Conservation (phyloP, 2,888 invertebrate genomes). For the Eupelmus urozonus region DNA sequence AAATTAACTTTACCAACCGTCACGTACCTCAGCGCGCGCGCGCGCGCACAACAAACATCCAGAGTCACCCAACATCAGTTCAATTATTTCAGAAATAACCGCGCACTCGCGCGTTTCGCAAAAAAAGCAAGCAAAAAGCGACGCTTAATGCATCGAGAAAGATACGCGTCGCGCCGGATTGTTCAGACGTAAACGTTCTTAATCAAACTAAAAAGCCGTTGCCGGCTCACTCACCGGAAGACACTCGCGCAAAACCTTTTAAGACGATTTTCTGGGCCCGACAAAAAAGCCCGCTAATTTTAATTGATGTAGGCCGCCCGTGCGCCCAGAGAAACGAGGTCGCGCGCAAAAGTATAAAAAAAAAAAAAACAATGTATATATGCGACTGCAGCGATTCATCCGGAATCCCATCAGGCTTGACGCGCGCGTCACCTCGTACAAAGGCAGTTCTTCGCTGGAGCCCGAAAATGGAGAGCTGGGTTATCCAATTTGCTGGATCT, state of each 20-base stretch:
- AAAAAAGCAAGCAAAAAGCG: background rate
- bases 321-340: conserved; percentile 34
- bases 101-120: background rate
- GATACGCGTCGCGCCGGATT: conserved; percentile 3
- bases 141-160: background rate
- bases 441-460: conserved; percentile 9
- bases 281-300: conserved; percentile 42
- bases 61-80: too few species aligned
- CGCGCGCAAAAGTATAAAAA: background rate
- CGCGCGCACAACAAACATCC: too few species aligned
- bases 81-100: too few species aligned
- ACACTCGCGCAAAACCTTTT: conserved; percentile 12
- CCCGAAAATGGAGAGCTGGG: conserved; percentile 34
- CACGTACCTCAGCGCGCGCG: too few species aligned
- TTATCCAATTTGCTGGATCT: conserved; percentile 48
- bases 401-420: conserved; percentile 11
- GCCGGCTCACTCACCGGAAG: background rate
- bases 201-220: conserved; percentile 38
- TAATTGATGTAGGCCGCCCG: conserved; percentile 35
- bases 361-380: background rate
- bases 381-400: conserved; percentile 11
- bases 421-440: background rate
- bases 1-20: too few species aligned
- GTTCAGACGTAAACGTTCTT: background rate
- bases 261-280: background rate